Base-by-base conservation (phyloP, 2,797 vertebrate genomes). In the Brachyalestes nurse region DNA sequence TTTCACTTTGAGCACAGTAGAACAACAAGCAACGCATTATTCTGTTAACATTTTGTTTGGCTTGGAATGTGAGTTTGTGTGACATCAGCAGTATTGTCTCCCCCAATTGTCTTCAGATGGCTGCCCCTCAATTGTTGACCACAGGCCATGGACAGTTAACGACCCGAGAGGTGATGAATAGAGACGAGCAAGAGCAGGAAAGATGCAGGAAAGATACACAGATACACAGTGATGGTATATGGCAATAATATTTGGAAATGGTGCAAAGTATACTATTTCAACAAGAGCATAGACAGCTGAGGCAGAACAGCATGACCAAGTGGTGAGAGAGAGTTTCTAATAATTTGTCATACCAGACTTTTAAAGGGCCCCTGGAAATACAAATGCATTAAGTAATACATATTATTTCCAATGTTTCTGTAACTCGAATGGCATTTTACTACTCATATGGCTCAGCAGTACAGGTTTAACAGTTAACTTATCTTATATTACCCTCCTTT, bases 31-130 rank as follows among this genome's bases (percentile, higher is more conserved):
- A 87, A 86, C 89, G 90, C 88, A 89, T 90, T 86, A 78, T 90
- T 88, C 90, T 88, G 87, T 84, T 89, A 76, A 84, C 75, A 78
- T 9, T 69, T 23, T 42, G 38, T 83, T 70, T 81, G 72, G 67
- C 77, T 55, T 77, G 53, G 42, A 67, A 72, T 72, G 75, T 72
- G 75, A 77, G 72, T 78, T 49, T 72, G 23, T 62, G 72, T 83
- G 86, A 91, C 87, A 90, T 91, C 89, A 91, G 90, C 87, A 89
- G 78, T 90, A 81, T 86, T 92, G 91, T 91, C 91, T 75, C 70
- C 64, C 86, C 72, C 77, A 61, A 83, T 92, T 90, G 84, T 83
- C 89, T 80, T 93, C 91, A 92, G 86, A 83, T 38, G 75, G 73
- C 69, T 85, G 79, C 82, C 88, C 85, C 86, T 69, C 75, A 71